Percentiles rank a stretch among this genome's conserved stretches.
phyloP scores from a whole-genome alignment of 2,888 invertebrate genomes.

The Pristionchus exspectatus region DNA sequence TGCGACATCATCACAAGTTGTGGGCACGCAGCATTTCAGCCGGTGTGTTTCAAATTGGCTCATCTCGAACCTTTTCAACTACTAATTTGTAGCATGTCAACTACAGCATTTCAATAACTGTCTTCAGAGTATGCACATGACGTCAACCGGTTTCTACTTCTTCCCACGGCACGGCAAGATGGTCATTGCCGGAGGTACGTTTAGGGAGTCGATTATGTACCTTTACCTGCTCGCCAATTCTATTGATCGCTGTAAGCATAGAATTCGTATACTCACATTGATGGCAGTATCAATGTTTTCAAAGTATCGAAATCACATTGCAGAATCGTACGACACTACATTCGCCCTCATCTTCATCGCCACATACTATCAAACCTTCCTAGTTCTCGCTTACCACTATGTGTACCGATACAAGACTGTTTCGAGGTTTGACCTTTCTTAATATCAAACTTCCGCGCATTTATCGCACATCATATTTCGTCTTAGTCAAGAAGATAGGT shows the following conservation, averaged over 20 bases:
- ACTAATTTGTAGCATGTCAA: too few relatives aligned
- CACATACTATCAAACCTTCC: conserved; percentile 13
- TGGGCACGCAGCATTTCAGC: conserved; percentile 4
- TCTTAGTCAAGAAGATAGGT: too few relatives aligned
- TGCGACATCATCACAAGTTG: conserved; percentile 7
- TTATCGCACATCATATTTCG: too few relatives aligned
- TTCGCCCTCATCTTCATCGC: conserved; percentile 10
- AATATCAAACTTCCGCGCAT: too few relatives aligned
- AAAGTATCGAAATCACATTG: not conserved
- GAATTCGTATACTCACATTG: too few relatives aligned
- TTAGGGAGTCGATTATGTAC: not conserved
- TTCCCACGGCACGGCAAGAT: conserved; percentile 13
- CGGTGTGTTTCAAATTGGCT: not conserved
- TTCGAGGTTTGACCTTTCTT: not conserved
- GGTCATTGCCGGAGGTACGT: not conserved
- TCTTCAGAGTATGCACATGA: conserved; percentile 14
- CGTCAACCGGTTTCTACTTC: not conserved
- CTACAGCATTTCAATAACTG: not conserved
- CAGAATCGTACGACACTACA: not conserved
- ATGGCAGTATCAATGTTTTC: too few relatives aligned
- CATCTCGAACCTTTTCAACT: not conserved
- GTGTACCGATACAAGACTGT: not conserved
- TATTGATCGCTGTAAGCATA: too few relatives aligned
- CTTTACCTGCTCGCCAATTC: too few relatives aligned
- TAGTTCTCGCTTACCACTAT: not conserved